A percentile compares a stretch with the other conserved stretches of the same genome.
Evolutionary conservation across 2,797 vertebrate species (phyloP).

Genomic region (Gobionotothen gibberifrons): DNA sequence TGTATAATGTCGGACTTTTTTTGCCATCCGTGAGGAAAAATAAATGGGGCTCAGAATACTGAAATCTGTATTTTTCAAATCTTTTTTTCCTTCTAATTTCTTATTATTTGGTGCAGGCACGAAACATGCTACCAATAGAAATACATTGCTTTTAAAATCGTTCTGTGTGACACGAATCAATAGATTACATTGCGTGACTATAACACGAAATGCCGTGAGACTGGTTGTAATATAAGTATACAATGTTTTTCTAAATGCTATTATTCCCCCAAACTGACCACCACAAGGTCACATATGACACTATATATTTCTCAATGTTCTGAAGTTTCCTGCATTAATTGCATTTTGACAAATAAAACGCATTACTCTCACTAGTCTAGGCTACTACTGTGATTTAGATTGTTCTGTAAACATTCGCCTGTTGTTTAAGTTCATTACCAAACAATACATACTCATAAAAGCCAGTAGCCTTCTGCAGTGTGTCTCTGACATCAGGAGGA

Average conservation of each 20-base stretch:
- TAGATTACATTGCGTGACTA: no score
- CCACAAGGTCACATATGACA: background rate
- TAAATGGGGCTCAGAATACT: no score
- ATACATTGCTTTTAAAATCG: no score
- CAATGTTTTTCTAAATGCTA: no score
- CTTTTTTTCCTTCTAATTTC: no score
- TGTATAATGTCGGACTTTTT: no score
- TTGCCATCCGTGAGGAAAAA: no score
- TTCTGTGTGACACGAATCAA: no score
- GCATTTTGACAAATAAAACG: background rate
- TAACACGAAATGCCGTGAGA: no score
- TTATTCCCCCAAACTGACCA: background rate
- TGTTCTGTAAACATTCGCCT: background rate
- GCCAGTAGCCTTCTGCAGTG: slow-evolving; percentile 90
- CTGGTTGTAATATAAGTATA: background rate
- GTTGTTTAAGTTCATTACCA: background rate
- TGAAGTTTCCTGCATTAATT: background rate
- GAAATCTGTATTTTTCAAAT: no score
- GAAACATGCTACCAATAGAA: no score
- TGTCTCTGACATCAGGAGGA: slow-evolving; percentile 89
- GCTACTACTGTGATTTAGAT: background rate
- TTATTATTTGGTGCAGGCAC: no score
- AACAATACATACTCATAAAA: slow-evolving; percentile 92
- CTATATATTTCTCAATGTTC: background rate
- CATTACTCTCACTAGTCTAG: background rate